Evolutionary conservation across 2,797 vertebrate species (phyloP), one percentile per base, ranked within the genome.

Genomic region (Nyctibius grandis): DNA sequence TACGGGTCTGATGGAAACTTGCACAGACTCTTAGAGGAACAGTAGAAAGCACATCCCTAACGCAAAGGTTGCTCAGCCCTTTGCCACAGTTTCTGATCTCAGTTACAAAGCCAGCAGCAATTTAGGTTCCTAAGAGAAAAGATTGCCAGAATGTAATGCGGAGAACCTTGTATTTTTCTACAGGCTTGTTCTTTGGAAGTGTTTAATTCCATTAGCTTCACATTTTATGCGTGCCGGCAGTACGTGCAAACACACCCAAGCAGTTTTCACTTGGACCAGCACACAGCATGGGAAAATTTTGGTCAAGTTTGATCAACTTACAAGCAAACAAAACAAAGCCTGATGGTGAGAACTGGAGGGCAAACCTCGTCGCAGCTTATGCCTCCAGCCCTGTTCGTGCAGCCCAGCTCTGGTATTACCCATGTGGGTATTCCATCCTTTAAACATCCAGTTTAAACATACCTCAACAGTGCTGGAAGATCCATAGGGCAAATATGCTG

Each of bases 181-280:
- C 57, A 84, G 48, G 60, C 22, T 53, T 53, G 23, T 57, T 38
- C 33, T 91, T 45, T 22, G 42, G 50, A 53, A 67, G 15, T 8
- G 40, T 44, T 83, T 29, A 31, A 14, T 44, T 61, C 17, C 7
- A 11, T 6, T 4, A 42, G 25, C 34, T 84, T 48, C 64, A 4
- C 20, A 3, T 82, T 20, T 26, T 34, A 16, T 1, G 0, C 0
- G 0, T 44, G n/a, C 75, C 3, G 1, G 53, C 72, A 16, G 75
- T 13, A 38, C 2, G 0, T 12, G 31, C 36, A 31, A 70, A 44
- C 36, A 2, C 31, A 63, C 18, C 42, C 10, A 1, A 57, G 53
- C 9, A 0, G 11, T 54, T 69, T 38, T 48, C 42, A 5, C 31
- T 5, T 44, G 63, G 70, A 69, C 63, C 74, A 82, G 42, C 26